Conservation (phyloP, 92 coral and sea anemone species). For the Nematostella vectensis region DNA sequence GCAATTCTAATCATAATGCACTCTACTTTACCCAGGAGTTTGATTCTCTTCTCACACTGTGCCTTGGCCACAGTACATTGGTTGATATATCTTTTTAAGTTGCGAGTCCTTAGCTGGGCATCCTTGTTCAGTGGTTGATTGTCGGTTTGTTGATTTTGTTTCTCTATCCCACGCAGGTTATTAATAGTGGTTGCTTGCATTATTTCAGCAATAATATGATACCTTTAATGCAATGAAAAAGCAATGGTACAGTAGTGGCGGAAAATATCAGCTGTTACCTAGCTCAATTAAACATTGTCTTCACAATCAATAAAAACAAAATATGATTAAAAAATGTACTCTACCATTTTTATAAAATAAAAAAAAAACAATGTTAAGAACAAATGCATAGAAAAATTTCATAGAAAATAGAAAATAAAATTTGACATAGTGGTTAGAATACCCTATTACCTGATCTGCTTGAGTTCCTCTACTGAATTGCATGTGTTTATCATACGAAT, state of each 20-base stretch:
- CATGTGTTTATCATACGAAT: slow-evolving; percentile 88
- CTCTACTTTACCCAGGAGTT: slow-evolving; percentile 77
- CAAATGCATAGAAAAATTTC: too few relatives aligned
- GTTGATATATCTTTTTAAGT: slow-evolving; percentile 85
- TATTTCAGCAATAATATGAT: slow-evolving; percentile 94
- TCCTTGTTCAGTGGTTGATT: slow-evolving; percentile 75
- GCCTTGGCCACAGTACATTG: slow-evolving; percentile 98
- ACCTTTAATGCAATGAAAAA: slow-evolving; percentile 27
- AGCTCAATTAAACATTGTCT: too few relatives aligned
- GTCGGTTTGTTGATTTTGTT: slow-evolving; percentile 47
- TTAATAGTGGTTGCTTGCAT: slow-evolving; percentile 99
- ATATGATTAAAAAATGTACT: too few relatives aligned
- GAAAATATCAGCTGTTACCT: too few relatives aligned
- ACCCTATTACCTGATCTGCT: slow-evolving; percentile 75
- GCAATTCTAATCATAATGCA: too few relatives aligned
- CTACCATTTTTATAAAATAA: too few relatives aligned
- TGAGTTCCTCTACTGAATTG: slow-evolving; percentile 81
- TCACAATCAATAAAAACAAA: too few relatives aligned
- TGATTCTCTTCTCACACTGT: slow-evolving; percentile 92
- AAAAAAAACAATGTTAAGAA: too few relatives aligned
- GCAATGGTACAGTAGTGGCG: background rate
- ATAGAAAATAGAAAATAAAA: too few relatives aligned
- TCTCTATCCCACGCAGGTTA: slow-evolving; percentile 83
- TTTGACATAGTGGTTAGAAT: too few relatives aligned
- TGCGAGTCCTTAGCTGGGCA: slow-evolving; percentile 83